Evolutionary conservation across 2,888 invertebrate genomes (phyloP).

Genomic region (Diabrotica balteata): DNA sequence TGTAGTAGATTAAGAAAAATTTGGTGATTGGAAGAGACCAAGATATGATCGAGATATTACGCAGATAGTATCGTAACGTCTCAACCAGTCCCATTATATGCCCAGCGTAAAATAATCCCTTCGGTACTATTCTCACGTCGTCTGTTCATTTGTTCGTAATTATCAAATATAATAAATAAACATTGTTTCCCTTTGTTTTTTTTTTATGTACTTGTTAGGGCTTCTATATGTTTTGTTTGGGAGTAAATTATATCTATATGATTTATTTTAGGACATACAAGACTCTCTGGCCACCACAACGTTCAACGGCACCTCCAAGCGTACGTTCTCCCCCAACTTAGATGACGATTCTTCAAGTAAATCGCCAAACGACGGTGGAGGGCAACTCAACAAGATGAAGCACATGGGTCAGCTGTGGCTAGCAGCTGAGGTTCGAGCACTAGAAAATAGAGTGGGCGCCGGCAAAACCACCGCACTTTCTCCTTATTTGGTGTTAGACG

Average conservation of each 20-base stretch:
- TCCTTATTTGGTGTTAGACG: constrained; percentile 88
- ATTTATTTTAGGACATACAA: constrained; percentile 11
- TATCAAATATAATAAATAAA: too few species aligned
- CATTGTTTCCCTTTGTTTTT: too few species aligned
- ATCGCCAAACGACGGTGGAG: constrained; percentile 41
- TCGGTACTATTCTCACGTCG: too few species aligned
- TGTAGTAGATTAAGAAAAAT: too few species aligned
- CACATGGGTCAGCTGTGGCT: constrained; percentile 92
- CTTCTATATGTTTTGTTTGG: too few species aligned
- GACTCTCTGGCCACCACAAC: constrained; percentile 7
- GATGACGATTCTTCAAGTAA: constrained; percentile 18
- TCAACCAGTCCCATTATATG: too few species aligned
- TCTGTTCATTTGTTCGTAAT: too few species aligned
- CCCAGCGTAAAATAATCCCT: too few species aligned
- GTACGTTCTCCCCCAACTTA: constrained; percentile 3
- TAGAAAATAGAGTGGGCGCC: constrained; percentile 75
- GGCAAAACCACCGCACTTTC: constrained; percentile 68
- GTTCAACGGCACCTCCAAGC: constrained; percentile 12
- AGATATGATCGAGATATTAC: too few species aligned
- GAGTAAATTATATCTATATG: not conserved
- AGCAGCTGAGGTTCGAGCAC: constrained; percentile 77
- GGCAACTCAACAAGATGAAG: constrained; percentile 71
- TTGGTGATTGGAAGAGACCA: too few species aligned
- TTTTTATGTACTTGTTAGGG: too few species aligned
- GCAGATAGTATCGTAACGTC: too few species aligned